Evolutionary conservation across 2,888 invertebrate species (phyloP).

Genomic region (Diaperis boleti): DNA sequence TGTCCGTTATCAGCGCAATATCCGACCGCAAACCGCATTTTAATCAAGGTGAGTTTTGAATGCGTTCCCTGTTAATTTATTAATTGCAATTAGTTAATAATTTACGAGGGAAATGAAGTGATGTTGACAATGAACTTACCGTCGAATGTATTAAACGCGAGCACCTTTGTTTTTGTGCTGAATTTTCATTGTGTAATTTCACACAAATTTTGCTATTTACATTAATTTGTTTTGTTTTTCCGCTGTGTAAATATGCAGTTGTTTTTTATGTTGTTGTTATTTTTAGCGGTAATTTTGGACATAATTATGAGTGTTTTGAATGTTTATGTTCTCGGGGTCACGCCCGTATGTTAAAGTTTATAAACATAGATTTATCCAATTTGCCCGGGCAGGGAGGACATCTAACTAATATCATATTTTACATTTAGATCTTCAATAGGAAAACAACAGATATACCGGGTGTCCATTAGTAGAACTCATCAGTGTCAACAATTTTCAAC

Average conservation of each 20-base stretch:
- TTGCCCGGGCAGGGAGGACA: too few species aligned
- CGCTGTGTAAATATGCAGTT: neutral
- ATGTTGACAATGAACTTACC: conserved; percentile 9
- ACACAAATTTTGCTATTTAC: neutral
- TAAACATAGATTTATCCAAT: too few species aligned
- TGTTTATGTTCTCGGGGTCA: too few species aligned
- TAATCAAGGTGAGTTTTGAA: conserved; percentile 5
- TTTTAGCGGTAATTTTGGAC: neutral
- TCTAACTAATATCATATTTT: too few species aligned
- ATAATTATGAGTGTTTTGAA: too few species aligned
- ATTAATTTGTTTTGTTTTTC: neutral
- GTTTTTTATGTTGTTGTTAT: too few species aligned
- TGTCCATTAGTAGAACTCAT: too few species aligned
- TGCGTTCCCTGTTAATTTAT: conserved; percentile 7
- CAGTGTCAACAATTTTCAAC: too few species aligned
- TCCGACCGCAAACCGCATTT: conserved; percentile 11
- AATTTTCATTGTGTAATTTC: neutral
- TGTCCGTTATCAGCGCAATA: conserved; percentile 1
- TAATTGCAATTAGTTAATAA: conserved; percentile 17
- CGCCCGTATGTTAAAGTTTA: too few species aligned
- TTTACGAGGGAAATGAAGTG: neutral
- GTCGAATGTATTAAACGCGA: neutral
- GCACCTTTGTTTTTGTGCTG: neutral
- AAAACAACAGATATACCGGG: too few species aligned
- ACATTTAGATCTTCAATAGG: too few species aligned